Evolutionary conservation across 2,113 vertebrate species (phyloP).

Genomic region (Lepidothrix coronata): DNA sequence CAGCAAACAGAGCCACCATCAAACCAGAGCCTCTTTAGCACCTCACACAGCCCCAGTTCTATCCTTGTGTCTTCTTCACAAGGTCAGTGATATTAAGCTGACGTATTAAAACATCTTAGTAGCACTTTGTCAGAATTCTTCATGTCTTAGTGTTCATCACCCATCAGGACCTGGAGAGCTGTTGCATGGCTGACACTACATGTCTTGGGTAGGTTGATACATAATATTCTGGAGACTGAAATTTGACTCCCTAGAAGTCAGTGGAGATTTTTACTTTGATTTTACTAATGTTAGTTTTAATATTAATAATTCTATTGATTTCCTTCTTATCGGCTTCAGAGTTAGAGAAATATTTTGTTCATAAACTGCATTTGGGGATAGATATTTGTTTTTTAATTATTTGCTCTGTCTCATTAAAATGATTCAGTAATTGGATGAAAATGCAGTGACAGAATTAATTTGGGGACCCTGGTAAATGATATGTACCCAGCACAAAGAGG

Average conservation of each 20-base stretch:
- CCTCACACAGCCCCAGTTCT: neutral
- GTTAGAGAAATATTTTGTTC: neutral
- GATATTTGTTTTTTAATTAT: neutral
- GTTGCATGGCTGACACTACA: neutral
- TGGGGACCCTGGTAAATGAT: neutral
- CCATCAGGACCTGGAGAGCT: neutral
- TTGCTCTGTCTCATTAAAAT: neutral
- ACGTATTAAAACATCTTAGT: neutral
- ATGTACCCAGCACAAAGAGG: neutral
- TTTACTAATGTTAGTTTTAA: neutral
- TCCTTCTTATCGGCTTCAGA: neutral
- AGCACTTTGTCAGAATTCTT: neutral
- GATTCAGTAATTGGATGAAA: neutral
- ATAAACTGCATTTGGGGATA: neutral
- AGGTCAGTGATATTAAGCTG: neutral
- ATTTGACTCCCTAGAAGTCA: neutral
- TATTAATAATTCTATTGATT: neutral
- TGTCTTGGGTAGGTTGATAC: neutral
- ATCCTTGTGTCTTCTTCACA: neutral
- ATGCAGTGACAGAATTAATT: neutral
- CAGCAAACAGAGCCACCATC: conserved; percentile 33
- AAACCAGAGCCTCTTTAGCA: neutral
- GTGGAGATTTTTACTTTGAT: neutral
- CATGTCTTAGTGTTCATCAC: neutral
- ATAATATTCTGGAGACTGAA: neutral